Conservation (phyloP, 2,113 vertebrate species). For the Saguinus imperator region DNA sequence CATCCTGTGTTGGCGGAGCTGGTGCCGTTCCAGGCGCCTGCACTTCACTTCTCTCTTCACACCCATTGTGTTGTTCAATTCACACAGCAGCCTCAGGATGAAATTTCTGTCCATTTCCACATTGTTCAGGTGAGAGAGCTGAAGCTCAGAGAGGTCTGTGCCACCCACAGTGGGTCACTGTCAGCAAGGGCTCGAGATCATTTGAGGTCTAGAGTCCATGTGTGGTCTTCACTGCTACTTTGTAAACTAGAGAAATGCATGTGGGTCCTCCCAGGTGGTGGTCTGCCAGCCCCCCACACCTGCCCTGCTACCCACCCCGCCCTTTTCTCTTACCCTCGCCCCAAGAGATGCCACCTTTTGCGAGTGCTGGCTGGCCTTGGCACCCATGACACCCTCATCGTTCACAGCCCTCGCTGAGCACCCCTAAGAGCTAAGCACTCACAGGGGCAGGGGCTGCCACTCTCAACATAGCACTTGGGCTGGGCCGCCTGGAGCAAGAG, state of each 20-base stretch:
- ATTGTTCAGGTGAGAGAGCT: no score
- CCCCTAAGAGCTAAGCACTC: background rate
- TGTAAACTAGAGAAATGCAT: background rate
- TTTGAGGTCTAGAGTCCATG: no score
- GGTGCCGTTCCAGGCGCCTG: accelerated
- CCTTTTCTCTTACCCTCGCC: background rate
- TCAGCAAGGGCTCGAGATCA: no score
- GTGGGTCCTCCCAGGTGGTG: no score
- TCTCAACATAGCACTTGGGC: accelerated
- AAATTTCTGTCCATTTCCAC: no score
- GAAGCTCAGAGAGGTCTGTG: no score
- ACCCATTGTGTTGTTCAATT: background rate
- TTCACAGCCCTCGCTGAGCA: accelerated
- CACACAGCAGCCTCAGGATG: no score
- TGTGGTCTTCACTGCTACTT: background rate
- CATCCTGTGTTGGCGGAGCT: background rate
- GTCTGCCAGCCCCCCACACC: no score
- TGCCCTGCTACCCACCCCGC: background rate
- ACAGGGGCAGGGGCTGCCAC: background rate
- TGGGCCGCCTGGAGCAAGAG: accelerated
- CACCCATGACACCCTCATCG: background rate
- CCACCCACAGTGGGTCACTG: no score
- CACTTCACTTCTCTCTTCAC: background rate
- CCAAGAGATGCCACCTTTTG: accelerated
- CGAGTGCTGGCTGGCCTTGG: background rate